These are phyloP conservation scores for Coptodon bakossiorum DNA, from an alignment of 2,113 vertebrate species.

Conservation along the genomic window DNA sequence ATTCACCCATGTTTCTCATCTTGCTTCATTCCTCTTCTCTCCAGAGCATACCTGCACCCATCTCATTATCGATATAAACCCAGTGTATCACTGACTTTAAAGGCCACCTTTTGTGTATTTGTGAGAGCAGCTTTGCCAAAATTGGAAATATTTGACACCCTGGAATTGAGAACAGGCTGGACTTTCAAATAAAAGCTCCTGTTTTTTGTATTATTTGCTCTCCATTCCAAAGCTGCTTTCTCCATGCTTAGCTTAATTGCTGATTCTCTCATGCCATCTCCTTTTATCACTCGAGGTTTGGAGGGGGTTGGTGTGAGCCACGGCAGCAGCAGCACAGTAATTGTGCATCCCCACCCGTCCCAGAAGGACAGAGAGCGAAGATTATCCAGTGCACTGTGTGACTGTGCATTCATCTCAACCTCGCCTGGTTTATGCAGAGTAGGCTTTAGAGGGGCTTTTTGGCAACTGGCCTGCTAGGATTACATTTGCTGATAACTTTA, in stretches of 20 bases:
- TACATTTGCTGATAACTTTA: conserved; percentile 44
- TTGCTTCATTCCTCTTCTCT: background rate
- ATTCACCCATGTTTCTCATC: background rate
- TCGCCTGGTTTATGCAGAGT: conserved; percentile 17
- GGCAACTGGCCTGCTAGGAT: conserved; percentile 36
- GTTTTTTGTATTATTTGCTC: background rate
- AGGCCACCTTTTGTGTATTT: background rate
- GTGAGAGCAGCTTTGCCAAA: background rate
- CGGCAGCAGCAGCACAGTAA: background rate
- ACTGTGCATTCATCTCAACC: conserved; percentile 6
- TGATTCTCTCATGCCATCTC: background rate
- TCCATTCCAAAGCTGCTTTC: background rate
- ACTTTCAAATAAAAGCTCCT: background rate
- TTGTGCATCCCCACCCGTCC: background rate
- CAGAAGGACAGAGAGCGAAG: background rate
- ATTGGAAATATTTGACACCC: background rate
- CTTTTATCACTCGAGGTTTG: background rate
- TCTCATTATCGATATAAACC: rapidly evolving
- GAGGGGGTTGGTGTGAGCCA: background rate
- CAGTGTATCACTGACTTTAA: background rate
- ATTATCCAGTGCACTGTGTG: conserved; percentile 20
- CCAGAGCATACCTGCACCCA: background rate
- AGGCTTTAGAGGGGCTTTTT: conserved; percentile 13
- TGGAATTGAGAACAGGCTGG: rapidly evolving
- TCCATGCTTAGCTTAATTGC: background rate